phyloP scores from a whole-genome alignment of 2,113 vertebrate species.

The Vulpes ferrilata region DNA sequence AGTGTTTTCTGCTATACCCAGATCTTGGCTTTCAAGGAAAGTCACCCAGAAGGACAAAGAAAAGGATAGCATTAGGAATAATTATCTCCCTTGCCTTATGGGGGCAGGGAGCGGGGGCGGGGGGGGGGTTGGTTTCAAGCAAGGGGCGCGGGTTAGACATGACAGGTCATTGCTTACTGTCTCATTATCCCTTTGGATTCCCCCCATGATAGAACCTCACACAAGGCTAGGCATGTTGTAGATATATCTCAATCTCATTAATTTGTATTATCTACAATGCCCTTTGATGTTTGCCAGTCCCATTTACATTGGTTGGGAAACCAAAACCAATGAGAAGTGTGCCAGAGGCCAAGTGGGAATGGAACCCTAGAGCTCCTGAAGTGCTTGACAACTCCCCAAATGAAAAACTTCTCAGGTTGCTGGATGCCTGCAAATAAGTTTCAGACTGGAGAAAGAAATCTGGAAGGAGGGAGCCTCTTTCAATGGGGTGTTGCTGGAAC shows the following conservation, averaged over 20 bases:
- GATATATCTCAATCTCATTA: neutral
- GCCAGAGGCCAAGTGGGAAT: neutral
- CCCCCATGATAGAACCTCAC: neutral
- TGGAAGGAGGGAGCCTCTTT: slow-evolving; percentile 25
- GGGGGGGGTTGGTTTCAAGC: neutral
- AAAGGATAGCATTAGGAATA: neutral
- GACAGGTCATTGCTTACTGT: neutral
- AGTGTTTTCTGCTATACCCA: neutral
- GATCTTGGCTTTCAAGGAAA: neutral
- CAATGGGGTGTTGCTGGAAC: slow-evolving; percentile 65
- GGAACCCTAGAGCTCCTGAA: neutral
- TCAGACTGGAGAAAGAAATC: slow-evolving; percentile 26
- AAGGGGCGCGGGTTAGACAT: neutral
- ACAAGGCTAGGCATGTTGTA: neutral
- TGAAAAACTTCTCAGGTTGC: slow-evolving; percentile 3
- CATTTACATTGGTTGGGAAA: neutral
- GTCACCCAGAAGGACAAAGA: neutral
- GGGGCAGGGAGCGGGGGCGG: no score
- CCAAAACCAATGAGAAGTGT: neutral
- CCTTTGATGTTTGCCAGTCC: neutral
- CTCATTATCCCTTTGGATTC: neutral
- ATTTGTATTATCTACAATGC: neutral
- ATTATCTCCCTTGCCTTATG: neutral
- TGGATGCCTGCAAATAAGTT: slow-evolving; percentile 22
- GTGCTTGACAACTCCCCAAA: neutral